These are phyloP conservation scores for Heliconius hortense DNA, from an alignment of 2,888 invertebrate genomes.

Conservation along the genomic window DNA sequence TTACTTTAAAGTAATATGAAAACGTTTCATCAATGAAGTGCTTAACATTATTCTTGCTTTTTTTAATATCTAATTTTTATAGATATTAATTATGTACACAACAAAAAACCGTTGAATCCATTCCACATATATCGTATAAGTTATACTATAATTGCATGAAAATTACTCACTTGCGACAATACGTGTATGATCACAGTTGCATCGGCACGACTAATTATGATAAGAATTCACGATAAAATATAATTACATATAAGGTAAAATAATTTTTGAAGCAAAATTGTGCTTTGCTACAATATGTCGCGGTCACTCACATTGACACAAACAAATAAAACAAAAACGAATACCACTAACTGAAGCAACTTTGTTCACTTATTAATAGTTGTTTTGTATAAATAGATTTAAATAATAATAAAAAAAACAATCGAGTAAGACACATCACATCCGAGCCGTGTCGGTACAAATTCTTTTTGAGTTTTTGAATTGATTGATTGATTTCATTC, in stretches of 20 bases:
- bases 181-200: constrained; percentile 51
- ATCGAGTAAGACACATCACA: constrained; percentile 37
- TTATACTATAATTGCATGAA: constrained; percentile 47
- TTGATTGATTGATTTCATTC: constrained; percentile 58
- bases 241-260: constrained; percentile 55
- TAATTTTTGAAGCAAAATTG: constrained; percentile 53
- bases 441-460: constrained; percentile 57
- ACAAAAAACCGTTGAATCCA: constrained; percentile 37
- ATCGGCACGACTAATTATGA: constrained; percentile 61
- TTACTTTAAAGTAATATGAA: no score
- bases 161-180: constrained; percentile 58
- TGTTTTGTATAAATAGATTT: constrained; percentile 14
- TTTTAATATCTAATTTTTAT: not conserved
- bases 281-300: constrained; percentile 53
- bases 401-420: constrained; percentile 20
- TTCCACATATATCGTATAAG: constrained; percentile 37
- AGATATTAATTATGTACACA: constrained; percentile 28
- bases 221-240: constrained; percentile 58
- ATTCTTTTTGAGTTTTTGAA: constrained; percentile 55
- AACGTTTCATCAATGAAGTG: constrained; percentile 32
- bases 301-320: constrained; percentile 55
- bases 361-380: constrained; percentile 6
- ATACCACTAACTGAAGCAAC: constrained; percentile 30
- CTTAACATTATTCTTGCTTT: not conserved
- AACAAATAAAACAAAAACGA: constrained; percentile 31